Conservation (phyloP, 1,140 invertebrate genomes). For the Atta texana region DNA sequence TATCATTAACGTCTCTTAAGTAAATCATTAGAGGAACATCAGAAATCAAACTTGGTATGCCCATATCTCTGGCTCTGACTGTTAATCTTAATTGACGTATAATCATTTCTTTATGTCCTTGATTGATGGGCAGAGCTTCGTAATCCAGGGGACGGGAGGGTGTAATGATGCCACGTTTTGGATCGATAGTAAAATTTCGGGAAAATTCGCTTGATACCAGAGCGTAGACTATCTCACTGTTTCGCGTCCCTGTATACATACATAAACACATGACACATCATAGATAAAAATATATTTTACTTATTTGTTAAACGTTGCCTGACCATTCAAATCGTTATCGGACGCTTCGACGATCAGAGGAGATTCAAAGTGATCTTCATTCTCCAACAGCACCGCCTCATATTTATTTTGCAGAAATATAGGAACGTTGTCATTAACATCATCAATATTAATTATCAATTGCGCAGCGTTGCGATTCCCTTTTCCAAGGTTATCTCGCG, state of each 20-base stretch:
- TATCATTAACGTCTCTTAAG: slow-evolving; percentile 95
- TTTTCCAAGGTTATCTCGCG: slow-evolving; percentile 94
- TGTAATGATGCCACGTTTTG: slow-evolving; percentile 90
- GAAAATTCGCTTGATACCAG: slow-evolving; percentile 91
- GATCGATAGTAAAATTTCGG: slow-evolving; percentile 94
- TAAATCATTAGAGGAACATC: slow-evolving; percentile 93
- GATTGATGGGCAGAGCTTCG: slow-evolving; percentile 89
- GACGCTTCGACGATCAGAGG: slow-evolving; percentile 92
- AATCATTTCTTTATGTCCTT: slow-evolving; percentile 86
- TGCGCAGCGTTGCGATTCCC: slow-evolving; percentile 96
- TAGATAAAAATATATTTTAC: not conserved
- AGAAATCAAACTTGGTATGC: slow-evolving; percentile 91
- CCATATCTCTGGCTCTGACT: slow-evolving; percentile 93
- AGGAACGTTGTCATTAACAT: slow-evolving; percentile 95
- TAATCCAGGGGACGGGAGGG: slow-evolving; percentile 92
- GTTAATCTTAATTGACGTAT: slow-evolving; percentile 91
- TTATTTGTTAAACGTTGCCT: slow-evolving; percentile 47
- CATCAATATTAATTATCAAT: slow-evolving; percentile 94
- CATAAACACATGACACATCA: not conserved
- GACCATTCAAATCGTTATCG: slow-evolving; percentile 95
- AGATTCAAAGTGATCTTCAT: slow-evolving; percentile 92
- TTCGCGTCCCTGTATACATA: slow-evolving; percentile 90
- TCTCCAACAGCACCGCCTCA: slow-evolving; percentile 94
- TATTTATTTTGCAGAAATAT: slow-evolving; percentile 94
- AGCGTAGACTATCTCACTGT: slow-evolving; percentile 94